Base-by-base conservation (phyloP, 2,888 invertebrate species). In the Bellardia pandia region DNA sequence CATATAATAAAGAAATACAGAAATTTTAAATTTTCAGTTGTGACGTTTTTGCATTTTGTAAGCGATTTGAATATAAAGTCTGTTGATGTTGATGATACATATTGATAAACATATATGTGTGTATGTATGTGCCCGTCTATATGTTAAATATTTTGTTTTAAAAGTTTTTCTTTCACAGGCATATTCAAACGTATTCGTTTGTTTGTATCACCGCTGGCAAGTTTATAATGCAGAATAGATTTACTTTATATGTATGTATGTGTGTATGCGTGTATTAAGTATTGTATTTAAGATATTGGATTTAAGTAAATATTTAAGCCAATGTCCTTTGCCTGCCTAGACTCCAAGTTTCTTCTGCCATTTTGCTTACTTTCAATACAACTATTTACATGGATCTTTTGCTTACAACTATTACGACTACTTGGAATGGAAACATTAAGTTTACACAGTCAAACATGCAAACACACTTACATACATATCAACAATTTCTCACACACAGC, bases 241-340 rank as follows among this genome's bases (percentile, higher is more conserved):
- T 2, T 23, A 16, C n/a, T 16, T 30, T 13, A 60, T 11, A 42
- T 40, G 16, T 64, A 42, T 3, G 1, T 16, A 16, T 16, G 9
- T 9, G 0, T n/a, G 16, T 64, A 16, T 68, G 45, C 30, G 37
- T 40, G 9, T 37, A n/a, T 9, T 64, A 40, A 11, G 45, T 71
- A 16, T 71, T 71, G 13, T 72, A 56, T 58, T 72, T 23, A 58
- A 23, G 42, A 56, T 60, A 80, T 80, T 72, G 71, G 30, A 72
- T 64, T 72, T 72, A 51, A 60, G 68, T 68, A 75, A 82, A 82
- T 68, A 82, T 82, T 82, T 40, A 82, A 69, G 69, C 68, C 74
- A 82, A 82, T 82, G 75, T 75, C 81, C 75, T 75, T 40, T 58
- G 48, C 40, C 58, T 60, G 79, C 37, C n/a, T 79, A 82, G n/a